Evolutionary conservation across 1,140 invertebrate genomes (phyloP), one percentile per base, ranked within the genome.

Genomic region (Drosophila subobscura): DNA sequence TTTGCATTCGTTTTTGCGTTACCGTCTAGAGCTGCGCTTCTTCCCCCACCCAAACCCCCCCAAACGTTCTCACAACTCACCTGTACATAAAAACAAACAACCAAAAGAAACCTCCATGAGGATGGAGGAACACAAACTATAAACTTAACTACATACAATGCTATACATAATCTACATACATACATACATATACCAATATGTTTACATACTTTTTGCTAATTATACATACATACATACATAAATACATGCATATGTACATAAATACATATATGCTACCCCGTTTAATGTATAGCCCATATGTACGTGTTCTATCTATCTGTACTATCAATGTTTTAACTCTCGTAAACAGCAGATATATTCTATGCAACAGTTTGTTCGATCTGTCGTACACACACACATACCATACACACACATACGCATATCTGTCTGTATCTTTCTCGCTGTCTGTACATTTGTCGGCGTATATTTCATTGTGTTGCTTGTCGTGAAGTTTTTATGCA

Each of bases 401-500:
- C 42, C 14, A 46, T 8, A 46, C 27, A 5, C 20, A n/a, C 44
- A 20, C 16, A 52, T 53, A 40, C 33, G 53, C 61, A 60, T 72
- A 52, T 47, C 66, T 72, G 53, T 59, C 41, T 37, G 40, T 55
- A 46, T 55, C 20, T 63, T 40, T 72, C 27, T 60, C 45, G 54
- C 33, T 71, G 46, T 67, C 57, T 66, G 6, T 66, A 54, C 33
- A 51, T 51, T 23, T 61, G 16, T 14, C 27, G 55, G 46, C 14
- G 42, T 56, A 44, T 60, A 54, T 47, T 68, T 20, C 20, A 65
- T 47, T 67, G 63, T 68, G 33, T 41, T 68, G 20, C 49, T 49
- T 68, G 65, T 44, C 68, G 68, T 68, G 50, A 68, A 68, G 54
- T 68, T 41, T 55, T 56, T 47, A 49, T 65, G 45, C 60, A 68